Percentiles rank a stretch among this genome's conserved stretches.
phyloP scores from a whole-genome alignment of 2,797 vertebrate species.

The Clarias platycephalus region DNA sequence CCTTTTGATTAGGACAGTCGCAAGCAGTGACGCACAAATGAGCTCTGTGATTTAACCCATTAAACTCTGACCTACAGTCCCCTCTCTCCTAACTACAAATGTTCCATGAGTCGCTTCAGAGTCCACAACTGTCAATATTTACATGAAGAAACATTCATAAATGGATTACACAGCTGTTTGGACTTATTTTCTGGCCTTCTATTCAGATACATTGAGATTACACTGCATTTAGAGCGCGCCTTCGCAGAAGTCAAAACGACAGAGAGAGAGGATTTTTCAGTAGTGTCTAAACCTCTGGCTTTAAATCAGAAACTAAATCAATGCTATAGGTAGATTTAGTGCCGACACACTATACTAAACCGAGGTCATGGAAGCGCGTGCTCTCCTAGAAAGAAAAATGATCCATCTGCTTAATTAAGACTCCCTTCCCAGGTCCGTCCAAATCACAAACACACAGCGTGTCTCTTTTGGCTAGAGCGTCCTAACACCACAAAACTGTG shows the following conservation, averaged over 20 bases:
- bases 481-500: slow-evolving; percentile 19
- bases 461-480: slow-evolving; percentile 5
- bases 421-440: neutral
- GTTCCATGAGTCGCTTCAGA: too few relatives aligned
- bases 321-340: neutral
- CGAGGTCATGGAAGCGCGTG: neutral
- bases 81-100: too few relatives aligned
- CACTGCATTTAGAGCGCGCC: too few relatives aligned
- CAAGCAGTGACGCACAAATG: neutral
- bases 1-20: slow-evolving; percentile 17
- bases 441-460: neutral
- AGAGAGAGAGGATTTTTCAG: neutral
- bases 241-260: neutral
- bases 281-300: neutral
- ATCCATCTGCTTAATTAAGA: neutral
- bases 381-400: neutral
- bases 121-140: neutral
- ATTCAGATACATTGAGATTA: neutral
- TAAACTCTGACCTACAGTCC: neutral
- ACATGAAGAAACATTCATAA: neutral
- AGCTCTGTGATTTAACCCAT: slow-evolving; percentile 21
- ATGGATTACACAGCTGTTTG: neutral
- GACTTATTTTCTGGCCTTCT: neutral
- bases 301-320: neutral
- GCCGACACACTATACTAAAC: neutral